A percentile compares a stretch with the other conserved stretches of the same genome.
phyloP scores from a whole-genome alignment of 2,113 vertebrate genomes.

The Rhinolophus sinicus region DNA sequence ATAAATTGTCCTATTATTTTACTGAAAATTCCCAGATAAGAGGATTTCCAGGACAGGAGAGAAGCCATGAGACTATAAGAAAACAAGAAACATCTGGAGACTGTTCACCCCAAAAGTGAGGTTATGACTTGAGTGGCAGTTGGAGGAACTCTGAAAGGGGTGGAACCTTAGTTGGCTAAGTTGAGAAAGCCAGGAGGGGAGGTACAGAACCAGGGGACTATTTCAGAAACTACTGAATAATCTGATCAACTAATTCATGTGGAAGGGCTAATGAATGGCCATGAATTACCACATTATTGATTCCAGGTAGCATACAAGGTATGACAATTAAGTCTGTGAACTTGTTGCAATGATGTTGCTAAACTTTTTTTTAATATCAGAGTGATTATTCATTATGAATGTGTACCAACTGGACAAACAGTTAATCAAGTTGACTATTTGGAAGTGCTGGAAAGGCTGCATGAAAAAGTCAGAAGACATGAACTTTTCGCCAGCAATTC shows the following conservation, averaged over 20 bases:
- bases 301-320: not conserved
- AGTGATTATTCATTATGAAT: too few species aligned
- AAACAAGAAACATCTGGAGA: conserved; percentile 14
- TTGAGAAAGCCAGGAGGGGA: not conserved
- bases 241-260: not conserved
- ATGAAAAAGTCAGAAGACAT: too few species aligned
- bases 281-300: not conserved
- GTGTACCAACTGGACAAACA: too few species aligned
- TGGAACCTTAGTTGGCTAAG: not conserved
- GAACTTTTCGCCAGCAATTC: too few species aligned
- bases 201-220: too few species aligned
- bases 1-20: conserved; percentile 21
- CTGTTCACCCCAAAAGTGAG: not conserved
- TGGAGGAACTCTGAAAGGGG: not conserved
- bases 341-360: too few species aligned
- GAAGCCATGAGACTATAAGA: not conserved
- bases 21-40: conserved; percentile 32
- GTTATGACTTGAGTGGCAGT: not conserved
- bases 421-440: too few species aligned
- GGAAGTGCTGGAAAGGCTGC: too few species aligned
- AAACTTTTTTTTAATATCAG: too few species aligned
- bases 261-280: not conserved
- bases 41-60: not conserved
- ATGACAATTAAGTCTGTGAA: too few species aligned
- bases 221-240: not conserved